Evolutionary conservation across 2,113 vertebrate genomes (phyloP).

Genomic region (Megaptera novaeangliae): DNA sequence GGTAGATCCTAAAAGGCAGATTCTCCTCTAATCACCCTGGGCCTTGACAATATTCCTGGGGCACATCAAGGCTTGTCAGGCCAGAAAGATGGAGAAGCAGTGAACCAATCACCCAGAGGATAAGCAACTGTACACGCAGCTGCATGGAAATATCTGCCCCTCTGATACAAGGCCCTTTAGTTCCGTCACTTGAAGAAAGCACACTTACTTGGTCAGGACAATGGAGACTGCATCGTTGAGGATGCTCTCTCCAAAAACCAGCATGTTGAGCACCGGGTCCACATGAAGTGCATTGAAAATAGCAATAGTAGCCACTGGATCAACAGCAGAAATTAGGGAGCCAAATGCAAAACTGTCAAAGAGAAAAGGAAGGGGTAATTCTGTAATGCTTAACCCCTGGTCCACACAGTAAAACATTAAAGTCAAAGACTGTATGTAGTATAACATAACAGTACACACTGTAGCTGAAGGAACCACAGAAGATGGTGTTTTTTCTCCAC

Average conservation of each 20-base stretch:
- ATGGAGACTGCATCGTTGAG: conserved; percentile 98
- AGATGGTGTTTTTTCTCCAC: rapidly evolving
- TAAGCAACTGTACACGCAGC: not conserved
- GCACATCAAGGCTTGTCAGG: not conserved
- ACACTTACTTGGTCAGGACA: conserved; percentile 95
- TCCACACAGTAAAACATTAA: not conserved
- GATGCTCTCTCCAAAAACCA: conserved; percentile 99
- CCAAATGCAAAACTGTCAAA: conserved; percentile 94
- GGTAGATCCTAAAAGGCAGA: not conserved
- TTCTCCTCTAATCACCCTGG: not conserved
- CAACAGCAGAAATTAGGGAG: conserved; percentile 98
- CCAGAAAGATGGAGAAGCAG: not conserved
- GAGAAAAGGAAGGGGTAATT: not conserved
- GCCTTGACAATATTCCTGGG: not conserved
- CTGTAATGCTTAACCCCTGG: rapidly evolving
- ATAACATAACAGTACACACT: rapidly evolving
- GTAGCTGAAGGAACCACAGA: not conserved
- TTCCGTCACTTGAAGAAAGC: not conserved
- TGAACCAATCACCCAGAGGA: not conserved
- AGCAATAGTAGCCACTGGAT: conserved; percentile 97
- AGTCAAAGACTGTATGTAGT: rapidly evolving
- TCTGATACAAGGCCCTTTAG: not conserved
- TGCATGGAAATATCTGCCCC: rapidly evolving
- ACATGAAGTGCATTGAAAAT: conserved; percentile 99
- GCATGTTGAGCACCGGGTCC: conserved; percentile 98